phyloP scores from a whole-genome alignment of 2,888 invertebrate species.

The Megamerina dolium region DNA sequence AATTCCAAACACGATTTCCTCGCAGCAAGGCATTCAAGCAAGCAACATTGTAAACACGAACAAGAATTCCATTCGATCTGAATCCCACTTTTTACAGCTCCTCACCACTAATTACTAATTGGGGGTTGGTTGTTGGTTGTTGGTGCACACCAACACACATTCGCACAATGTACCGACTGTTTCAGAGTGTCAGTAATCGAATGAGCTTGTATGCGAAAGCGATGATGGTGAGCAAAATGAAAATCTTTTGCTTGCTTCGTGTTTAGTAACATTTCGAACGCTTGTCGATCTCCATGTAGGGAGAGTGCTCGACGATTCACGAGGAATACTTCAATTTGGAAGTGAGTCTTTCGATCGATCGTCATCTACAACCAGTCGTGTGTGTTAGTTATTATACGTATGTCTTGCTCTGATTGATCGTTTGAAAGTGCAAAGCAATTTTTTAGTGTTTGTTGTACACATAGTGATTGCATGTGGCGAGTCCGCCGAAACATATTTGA shows the following conservation, averaged over 20 bases:
- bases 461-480: too few relatives aligned
- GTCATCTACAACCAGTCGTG: too few relatives aligned
- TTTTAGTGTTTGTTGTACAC: too few relatives aligned
- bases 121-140: neutral
- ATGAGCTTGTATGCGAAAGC: slow-evolving; percentile 3
- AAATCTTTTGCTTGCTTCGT: slow-evolving; percentile 42
- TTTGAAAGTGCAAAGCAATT: too few relatives aligned
- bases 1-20: slow-evolving; percentile 29
- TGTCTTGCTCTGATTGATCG: too few relatives aligned
- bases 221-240: slow-evolving; percentile 27
- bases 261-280: slow-evolving; percentile 51
- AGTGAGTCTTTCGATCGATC: slow-evolving; percentile 22
- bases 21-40: slow-evolving; percentile 30
- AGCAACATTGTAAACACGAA: slow-evolving; percentile 29
- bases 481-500: too few relatives aligned
- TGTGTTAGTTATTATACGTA: too few relatives aligned
- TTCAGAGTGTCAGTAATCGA: slow-evolving; percentile 6
- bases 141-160: slow-evolving; percentile 16
- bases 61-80: slow-evolving; percentile 13
- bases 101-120: neutral
- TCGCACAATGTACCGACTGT: slow-evolving; percentile 10
- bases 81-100: slow-evolving; percentile 2
- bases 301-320: slow-evolving; percentile 44
- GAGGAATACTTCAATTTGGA: slow-evolving; percentile 19
- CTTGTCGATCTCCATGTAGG: slow-evolving; percentile 51